Conservation (phyloP, 2,888 invertebrate genomes). For the Drosophila seclusa region DNA sequence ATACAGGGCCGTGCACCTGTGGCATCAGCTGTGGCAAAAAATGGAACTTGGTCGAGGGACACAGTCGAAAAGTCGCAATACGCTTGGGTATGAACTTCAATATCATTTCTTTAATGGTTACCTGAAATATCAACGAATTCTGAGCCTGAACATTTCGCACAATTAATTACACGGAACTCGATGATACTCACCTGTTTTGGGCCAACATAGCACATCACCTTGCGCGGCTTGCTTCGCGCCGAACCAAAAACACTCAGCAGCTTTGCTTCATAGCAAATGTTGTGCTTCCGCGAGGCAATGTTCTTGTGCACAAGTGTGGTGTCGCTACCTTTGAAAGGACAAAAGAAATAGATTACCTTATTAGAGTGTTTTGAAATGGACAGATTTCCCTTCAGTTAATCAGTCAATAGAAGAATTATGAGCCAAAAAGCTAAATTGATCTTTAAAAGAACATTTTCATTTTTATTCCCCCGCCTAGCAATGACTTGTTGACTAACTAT, state of each 20-base stretch:
- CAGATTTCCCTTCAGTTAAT: background rate
- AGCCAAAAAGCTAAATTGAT: too few relatives aligned
- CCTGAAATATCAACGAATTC: constrained; percentile 85
- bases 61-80: constrained; percentile 95
- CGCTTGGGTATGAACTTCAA: constrained; percentile 96
- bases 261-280: constrained; percentile 94
- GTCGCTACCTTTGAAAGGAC: constrained; percentile 87
- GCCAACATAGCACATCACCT: constrained; percentile 95
- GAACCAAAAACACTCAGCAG: constrained; percentile 87
- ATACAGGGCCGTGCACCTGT: constrained; percentile 87
- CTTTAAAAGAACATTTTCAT: background rate
- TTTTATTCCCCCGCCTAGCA: rapidly evolving
- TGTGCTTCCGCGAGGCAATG: constrained; percentile 93
- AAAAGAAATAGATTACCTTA: background rate
- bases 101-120: constrained; percentile 96
- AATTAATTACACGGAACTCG: background rate
- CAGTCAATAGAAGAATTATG: too few relatives aligned
- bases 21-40: constrained; percentile 86
- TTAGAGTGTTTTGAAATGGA: background rate
- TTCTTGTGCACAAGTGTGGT: constrained; percentile 94
- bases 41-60: constrained; percentile 96
- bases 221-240: constrained; percentile 89
- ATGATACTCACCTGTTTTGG: constrained; percentile 89
- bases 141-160: constrained; percentile 68
- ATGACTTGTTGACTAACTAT: background rate